Evolutionary conservation across 2,888 invertebrate species (phyloP).

Genomic region (Acrobasis consociella): DNA sequence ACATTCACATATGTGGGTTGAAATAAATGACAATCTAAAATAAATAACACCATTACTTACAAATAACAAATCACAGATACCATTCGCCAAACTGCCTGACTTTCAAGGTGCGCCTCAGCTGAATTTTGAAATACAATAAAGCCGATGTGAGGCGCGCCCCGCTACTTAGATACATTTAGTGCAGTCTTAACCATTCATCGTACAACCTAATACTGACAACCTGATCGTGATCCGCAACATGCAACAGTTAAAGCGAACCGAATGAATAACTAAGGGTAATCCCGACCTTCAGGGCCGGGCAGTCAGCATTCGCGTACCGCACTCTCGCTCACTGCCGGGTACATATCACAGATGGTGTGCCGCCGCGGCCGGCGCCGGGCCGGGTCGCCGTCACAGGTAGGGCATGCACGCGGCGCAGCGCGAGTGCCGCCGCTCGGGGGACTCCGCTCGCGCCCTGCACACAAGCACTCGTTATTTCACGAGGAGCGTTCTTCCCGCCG

Average conservation of each 20-base stretch:
- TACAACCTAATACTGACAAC: slow-evolving; percentile 61
- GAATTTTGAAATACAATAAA: not conserved
- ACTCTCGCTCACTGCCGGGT: slow-evolving; percentile 56
- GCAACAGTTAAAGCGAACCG: slow-evolving; percentile 29
- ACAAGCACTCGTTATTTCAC: slow-evolving; percentile 81
- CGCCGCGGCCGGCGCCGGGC: slow-evolving; percentile 42
- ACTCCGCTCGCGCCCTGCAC: slow-evolving; percentile 76
- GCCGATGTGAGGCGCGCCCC: slow-evolving; percentile 14
- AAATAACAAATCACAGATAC: slow-evolving; percentile 78
- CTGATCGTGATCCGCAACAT: slow-evolving; percentile 24
- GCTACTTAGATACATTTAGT: slow-evolving; percentile 60
- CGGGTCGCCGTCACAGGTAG: slow-evolving; percentile 65
- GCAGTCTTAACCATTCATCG: slow-evolving; percentile 72
- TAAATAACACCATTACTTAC: slow-evolving; percentile 67
- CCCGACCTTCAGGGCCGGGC: slow-evolving; percentile 49
- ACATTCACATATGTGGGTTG: slow-evolving; percentile 39
- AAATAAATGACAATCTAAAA: slow-evolving; percentile 46
- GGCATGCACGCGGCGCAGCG: slow-evolving; percentile 76
- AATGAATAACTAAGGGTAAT: slow-evolving; percentile 51
- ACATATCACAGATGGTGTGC: slow-evolving; percentile 73
- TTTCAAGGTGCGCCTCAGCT: slow-evolving; percentile 30
- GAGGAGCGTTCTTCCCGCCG: slow-evolving; percentile 76
- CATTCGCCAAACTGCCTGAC: slow-evolving; percentile 59
- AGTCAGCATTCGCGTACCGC: slow-evolving; percentile 61
- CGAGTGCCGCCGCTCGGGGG: slow-evolving; percentile 64